Evolutionary conservation across 2,888 invertebrate genomes (phyloP).

Genomic region (Parapristionchus giblindavisi): DNA sequence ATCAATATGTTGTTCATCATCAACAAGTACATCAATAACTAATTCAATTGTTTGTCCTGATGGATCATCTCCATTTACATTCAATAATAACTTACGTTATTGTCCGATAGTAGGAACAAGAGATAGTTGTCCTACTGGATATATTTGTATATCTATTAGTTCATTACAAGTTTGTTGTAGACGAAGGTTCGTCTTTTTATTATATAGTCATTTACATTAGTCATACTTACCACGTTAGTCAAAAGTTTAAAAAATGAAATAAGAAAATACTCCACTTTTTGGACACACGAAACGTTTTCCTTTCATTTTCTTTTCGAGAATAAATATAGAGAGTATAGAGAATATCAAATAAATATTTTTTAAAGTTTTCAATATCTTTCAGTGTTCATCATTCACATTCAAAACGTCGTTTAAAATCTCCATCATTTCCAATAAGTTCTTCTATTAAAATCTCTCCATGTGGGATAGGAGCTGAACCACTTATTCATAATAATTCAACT

Average conservation of each 20-base stretch:
- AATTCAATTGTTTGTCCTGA: conserved; percentile 28
- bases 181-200: background rate
- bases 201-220: background rate
- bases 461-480: conserved; percentile 18
- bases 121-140: conserved; percentile 40
- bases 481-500: conserved; percentile 36
- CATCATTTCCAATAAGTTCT: conserved; percentile 18
- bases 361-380: background rate
- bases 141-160: conserved; percentile 38
- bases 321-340: too few relatives aligned
- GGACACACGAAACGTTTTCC: too few relatives aligned
- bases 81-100: conserved; percentile 7
- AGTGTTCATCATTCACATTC: background rate
- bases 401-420: background rate
- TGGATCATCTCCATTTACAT: conserved; percentile 25
- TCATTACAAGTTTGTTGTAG: conserved; percentile 40
- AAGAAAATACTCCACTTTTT: too few relatives aligned
- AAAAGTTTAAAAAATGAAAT: too few relatives aligned
- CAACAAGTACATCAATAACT: background rate
- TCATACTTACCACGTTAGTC: background rate
- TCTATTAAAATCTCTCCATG: background rate
- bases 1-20: conserved; percentile 52
- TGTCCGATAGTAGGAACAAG: conserved; percentile 38
- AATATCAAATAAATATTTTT: too few relatives aligned
- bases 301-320: too few relatives aligned